Conservation (phyloP, 2,888 invertebrate genomes). For the Scelioninae gen. 1 region DNA sequence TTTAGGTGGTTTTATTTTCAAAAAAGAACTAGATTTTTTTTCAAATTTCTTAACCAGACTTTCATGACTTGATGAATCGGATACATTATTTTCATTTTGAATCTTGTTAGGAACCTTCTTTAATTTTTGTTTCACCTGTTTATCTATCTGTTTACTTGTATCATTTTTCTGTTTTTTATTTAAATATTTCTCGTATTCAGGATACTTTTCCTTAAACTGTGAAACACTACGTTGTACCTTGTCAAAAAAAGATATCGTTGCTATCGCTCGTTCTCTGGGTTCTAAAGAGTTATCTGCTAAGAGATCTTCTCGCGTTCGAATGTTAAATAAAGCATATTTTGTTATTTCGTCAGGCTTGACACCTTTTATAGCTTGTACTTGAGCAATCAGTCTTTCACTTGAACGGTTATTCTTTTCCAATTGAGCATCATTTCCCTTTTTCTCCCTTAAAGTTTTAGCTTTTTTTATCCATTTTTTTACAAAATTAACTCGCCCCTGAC, state of each 20-base stretch:
- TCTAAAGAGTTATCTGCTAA: slow-evolving; percentile 71
- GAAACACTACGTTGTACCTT: slow-evolving; percentile 73
- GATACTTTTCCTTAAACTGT: slow-evolving; percentile 78
- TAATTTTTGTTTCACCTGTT: slow-evolving; percentile 33
- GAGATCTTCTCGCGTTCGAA: slow-evolving; percentile 71
- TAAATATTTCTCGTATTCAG: slow-evolving; percentile 71
- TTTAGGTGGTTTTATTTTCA: slow-evolving; percentile 24
- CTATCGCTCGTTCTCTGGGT: slow-evolving; percentile 73
- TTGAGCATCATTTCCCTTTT: slow-evolving; percentile 77
- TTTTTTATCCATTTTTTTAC: slow-evolving; percentile 77
- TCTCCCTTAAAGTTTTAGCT: slow-evolving; percentile 74
- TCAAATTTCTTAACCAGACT: slow-evolving; percentile 35
- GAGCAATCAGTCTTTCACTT: slow-evolving; percentile 76
- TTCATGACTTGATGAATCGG: slow-evolving; percentile 42
- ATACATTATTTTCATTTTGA: slow-evolving; percentile 6
- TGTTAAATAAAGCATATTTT: slow-evolving; percentile 76
- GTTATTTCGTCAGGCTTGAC: slow-evolving; percentile 80
- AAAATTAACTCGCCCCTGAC: slow-evolving; percentile 75
- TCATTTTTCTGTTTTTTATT: slow-evolving; percentile 60
- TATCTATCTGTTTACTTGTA: slow-evolving; percentile 70
- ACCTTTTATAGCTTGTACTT: slow-evolving; percentile 77
- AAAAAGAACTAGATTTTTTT: slow-evolving; percentile 35
- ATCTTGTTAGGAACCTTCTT: slow-evolving; percentile 13
- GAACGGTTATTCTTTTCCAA: slow-evolving; percentile 76
- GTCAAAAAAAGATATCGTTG: slow-evolving; percentile 75